Base-by-base conservation (phyloP, 1,140 invertebrate species). In the Fopius arisanus region DNA sequence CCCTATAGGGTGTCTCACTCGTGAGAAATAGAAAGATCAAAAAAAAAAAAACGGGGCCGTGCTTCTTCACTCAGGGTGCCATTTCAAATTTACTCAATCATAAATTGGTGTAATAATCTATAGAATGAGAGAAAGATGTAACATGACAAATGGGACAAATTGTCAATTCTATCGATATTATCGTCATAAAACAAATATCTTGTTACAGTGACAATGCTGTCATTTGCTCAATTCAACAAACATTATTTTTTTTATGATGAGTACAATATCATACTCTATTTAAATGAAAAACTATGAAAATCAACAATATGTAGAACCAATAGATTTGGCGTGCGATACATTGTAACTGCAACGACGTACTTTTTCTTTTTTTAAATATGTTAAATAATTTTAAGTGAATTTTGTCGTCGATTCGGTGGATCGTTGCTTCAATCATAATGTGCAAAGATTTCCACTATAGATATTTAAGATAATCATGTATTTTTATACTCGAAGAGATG, bases 21-120 rank as follows among this genome's bases (percentile, higher is more conserved):
- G 66, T 87, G 82, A 77, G 67, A 70, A 28, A n/a, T n/a, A n/a
- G n/a, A n/a, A n/a, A n/a, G n/a, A n/a, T n/a, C n/a, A n/a, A n/a
- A 26, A 51, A 69, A 48, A 54, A 16, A 16, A 16, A 41, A 28
- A n/a, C 41, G n/a, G 21, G 23, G 78, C 83, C 81, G 83, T 85
- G 81, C 79, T 86, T 85, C 83, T 85, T 85, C 82, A 82, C 78
- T 84, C 82, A 84, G 80, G 80, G 83, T 86, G 84, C 83, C 84
- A 86, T 85, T 80, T 31, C 63, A 54, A 77, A 67, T n/a, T 69
- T 23, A 43, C 23, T 59, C 23, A 59, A 59, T 59, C 9, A 59
- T 59, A n/a, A 48, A 3, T 48, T 48, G 9, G 9, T 48, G 6
- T n/a, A 48, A 48, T 10, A 48, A n/a, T 9, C 7, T 9, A 33